Evolutionary conservation across 92 coral and sea anemone genomes (phyloP), one percentile per base, ranked within the genome.

Genomic region (Palythoa grandis): DNA sequence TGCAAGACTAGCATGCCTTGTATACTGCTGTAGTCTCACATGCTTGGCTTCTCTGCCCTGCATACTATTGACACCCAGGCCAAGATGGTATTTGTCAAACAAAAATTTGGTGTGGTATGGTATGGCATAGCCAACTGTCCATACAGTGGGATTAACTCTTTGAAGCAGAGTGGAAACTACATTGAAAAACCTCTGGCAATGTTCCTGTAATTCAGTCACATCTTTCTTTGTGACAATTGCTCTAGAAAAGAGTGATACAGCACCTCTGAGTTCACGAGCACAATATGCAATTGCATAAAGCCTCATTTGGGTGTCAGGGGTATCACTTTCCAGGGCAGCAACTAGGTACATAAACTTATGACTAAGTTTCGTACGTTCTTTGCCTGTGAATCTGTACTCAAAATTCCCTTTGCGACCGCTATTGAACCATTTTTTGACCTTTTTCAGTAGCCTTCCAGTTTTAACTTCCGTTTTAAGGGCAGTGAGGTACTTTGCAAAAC

Each of bases 41-140:
- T 91, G 93, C 77, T 93, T 91, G 1, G 94, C 93, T 65, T 93
- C 93, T 58, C 92, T 72, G 17, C 95, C 93, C 75, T 90, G 93
- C 93, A 92, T 90, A 39, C 91, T 90, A 63, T 88, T 92, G 12
- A 92, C 68, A 2, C 95, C 91, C 19, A 90, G 25, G 13, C 93
- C 95, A 54, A 93, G 43, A 14, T 38, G 22, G 39, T 75, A 90
- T 72, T 88, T 87, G 20, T 87, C 57, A 73, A 20, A 78, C 17
- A 87, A 61, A 20, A 89, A 23, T 48, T 68, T 47, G 74, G 85
- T 70, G 86, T 92, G 93, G 67, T 69, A 76, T 61, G 93, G 93
- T 35, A 92, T 89, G 43, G 87, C 93, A 90, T 90, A 75, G 7
- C 93, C 93, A 60, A 85, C 72, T n/a, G 93, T 90, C 93, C 95